Percentiles rank a stretch among this genome's conserved stretches.
phyloP scores from a whole-genome alignment of 2,888 invertebrate species.

The Galerucella nymphaeae region DNA sequence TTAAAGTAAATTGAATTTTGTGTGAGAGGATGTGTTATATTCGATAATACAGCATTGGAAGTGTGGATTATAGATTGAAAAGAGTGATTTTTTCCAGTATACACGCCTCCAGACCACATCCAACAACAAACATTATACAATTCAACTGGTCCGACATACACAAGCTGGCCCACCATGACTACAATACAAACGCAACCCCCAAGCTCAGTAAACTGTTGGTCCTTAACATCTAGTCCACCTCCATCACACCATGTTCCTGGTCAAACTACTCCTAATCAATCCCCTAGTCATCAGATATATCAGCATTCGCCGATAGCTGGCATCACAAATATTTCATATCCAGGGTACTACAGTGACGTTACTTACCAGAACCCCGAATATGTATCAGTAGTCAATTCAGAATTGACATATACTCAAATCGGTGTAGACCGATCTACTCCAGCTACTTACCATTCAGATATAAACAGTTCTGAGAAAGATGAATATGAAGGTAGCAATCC shows the following conservation, averaged over 20 bases:
- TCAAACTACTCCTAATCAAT: constrained; percentile 61
- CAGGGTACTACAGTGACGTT: constrained; percentile 62
- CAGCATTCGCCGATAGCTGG: constrained; percentile 60
- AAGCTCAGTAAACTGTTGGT: constrained; percentile 64
- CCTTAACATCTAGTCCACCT: constrained; percentile 63
- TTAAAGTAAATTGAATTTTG: no score
- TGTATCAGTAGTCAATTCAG: constrained; percentile 58
- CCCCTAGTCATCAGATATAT: constrained; percentile 62
- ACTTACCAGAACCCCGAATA: constrained; percentile 62
- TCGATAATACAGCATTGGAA: no score
- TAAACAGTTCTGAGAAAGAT: constrained; percentile 51
- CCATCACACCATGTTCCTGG: constrained; percentile 62
- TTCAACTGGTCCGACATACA: constrained; percentile 58
- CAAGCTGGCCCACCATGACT: constrained; percentile 61
- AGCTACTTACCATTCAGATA: constrained; percentile 55
- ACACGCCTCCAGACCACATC: constrained; percentile 64
- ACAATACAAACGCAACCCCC: constrained; percentile 61
- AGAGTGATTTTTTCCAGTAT: constrained; percentile 59
- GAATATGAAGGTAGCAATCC: constrained; percentile 50
- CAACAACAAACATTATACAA: constrained; percentile 61
- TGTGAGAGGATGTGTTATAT: no score
- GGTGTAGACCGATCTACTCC: constrained; percentile 53
- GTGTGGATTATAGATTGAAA: no score
- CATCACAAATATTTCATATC: constrained; percentile 61
- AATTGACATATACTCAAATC: constrained; percentile 56